Evolutionary conservation across 2,888 invertebrate species (phyloP), one percentile per base, ranked within the genome.

Genomic region (Colletes collaris): DNA sequence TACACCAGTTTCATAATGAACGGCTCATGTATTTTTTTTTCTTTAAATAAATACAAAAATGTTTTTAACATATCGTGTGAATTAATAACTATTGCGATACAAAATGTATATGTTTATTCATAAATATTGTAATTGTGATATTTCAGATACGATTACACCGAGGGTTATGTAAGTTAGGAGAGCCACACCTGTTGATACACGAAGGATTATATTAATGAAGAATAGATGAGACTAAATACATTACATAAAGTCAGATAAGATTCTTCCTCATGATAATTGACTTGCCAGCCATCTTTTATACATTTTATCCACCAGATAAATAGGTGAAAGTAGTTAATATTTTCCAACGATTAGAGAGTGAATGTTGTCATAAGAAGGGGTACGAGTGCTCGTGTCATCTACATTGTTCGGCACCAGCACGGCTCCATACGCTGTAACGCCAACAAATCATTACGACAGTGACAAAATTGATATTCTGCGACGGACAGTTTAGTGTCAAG

Each of bases 251-350:
- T 90, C 88, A 88, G 85, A 89, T 89, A 89, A 91, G 89, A 92
- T 91, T 91, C 90, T 91, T 92, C 91, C 91, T 92, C 90, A 90
- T 84, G 89, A 90, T 89, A 90, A 91, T 90, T 91, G 91, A 92
- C 92, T 92, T 92, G 92, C 92, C 92, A 92, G 92, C 92, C 92
- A 92, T 92, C 91, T 92, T 92, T 92, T 92, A 92, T 92, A 92
- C 92, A 89, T 91, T 92, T 91, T 91, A 92, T 91, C 90, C 89
- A 90, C 86, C 90, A 90, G 88, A 86, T 89, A 90, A 90, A 90
- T 91, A 91, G 89, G 90, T 89, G 91, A 92, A 91, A 91, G 90
- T 92, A 92, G 92, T 89, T 91, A 91, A 92, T 93, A 92, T 93
- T 93, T 93, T 93, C 92, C 92, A 92, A 92, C 89, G 91, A 92